Percentiles rank a stretch among this genome's conserved stretches.
These are phyloP conservation scores for Drosophila athabasca DNA, from an alignment of 1,140 invertebrate genomes.

Conservation along the genomic window DNA sequence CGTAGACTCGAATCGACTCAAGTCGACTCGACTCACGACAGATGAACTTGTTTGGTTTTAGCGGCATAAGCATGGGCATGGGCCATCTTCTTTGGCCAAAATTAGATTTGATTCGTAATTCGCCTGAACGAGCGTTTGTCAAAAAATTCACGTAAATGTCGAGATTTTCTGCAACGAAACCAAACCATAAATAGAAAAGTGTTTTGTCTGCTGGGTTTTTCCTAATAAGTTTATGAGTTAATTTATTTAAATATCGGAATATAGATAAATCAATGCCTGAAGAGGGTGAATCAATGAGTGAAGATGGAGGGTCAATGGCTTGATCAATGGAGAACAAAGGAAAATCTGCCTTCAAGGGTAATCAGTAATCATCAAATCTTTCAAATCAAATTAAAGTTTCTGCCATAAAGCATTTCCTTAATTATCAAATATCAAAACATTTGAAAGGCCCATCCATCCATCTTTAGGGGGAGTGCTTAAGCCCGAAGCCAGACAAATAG, in stretches of 20 bases:
- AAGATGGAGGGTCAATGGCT: slow-evolving; percentile 32
- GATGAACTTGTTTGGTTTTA: slow-evolving; percentile 42
- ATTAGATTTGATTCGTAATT: slow-evolving; percentile 78
- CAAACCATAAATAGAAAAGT: slow-evolving; percentile 52
- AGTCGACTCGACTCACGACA: slow-evolving; percentile 9
- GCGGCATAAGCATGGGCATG: slow-evolving; percentile 6
- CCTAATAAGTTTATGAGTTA: slow-evolving; percentile 42
- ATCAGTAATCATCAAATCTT: slow-evolving; percentile 1
- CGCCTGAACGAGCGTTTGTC: slow-evolving; percentile 48
- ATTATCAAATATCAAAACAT: slow-evolving; percentile 22
- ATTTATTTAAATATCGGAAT: slow-evolving; percentile 11
- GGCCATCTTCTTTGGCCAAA: slow-evolving; percentile 50
- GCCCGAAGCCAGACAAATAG: slow-evolving; percentile 32
- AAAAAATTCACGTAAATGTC: slow-evolving; percentile 25
- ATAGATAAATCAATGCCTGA: too few relatives aligned
- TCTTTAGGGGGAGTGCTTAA: slow-evolving; percentile 23
- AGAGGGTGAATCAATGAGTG: slow-evolving; percentile 23
- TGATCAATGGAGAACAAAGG: neutral
- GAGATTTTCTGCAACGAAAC: slow-evolving; percentile 35
- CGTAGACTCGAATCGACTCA: neutral
- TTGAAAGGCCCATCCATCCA: slow-evolving; percentile 52
- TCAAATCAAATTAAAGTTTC: slow-evolving; percentile 15
- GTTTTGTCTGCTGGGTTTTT: slow-evolving; percentile 34
- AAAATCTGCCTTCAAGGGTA: slow-evolving; percentile 5
- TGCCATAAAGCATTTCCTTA: slow-evolving; percentile 37